Evolutionary conservation across 1,140 invertebrate species (phyloP).

Genomic region (Lucilia cuprina): DNA sequence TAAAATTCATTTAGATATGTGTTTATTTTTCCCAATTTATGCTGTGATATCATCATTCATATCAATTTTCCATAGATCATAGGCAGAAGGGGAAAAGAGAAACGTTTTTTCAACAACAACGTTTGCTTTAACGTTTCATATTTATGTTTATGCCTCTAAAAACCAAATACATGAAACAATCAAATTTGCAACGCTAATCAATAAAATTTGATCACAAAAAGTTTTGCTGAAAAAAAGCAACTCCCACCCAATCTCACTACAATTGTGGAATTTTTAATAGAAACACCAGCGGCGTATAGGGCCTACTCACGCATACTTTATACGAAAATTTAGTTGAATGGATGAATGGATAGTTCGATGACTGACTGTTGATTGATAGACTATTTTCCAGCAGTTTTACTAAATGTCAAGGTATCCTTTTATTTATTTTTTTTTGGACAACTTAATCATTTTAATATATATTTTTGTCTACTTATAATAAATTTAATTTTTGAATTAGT

Average conservation of each 20-base stretch:
- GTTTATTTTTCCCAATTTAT: not conserved
- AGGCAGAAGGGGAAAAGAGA: not conserved
- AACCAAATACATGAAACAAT: not conserved
- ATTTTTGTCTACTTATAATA: too few relatives aligned
- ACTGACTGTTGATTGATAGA: not conserved
- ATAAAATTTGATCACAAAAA: not conserved
- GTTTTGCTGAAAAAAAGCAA: too few relatives aligned
- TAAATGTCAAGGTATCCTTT: too few relatives aligned
- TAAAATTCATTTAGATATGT: not conserved
- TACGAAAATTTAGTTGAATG: too few relatives aligned
- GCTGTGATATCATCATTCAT: not conserved
- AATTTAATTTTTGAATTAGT: too few relatives aligned
- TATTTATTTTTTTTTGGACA: too few relatives aligned
- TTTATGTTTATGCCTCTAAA: not conserved
- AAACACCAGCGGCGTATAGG: too few relatives aligned
- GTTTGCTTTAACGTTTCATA: not conserved
- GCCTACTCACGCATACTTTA: too few relatives aligned
- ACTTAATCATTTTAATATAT: too few relatives aligned
- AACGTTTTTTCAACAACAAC: not conserved
- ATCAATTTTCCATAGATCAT: not conserved
- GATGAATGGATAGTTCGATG: not conserved
- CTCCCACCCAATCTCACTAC: too few relatives aligned
- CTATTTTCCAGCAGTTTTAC: too few relatives aligned
- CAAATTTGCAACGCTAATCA: constrained; percentile 14
- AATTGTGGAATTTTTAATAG: too few relatives aligned